Evolutionary conservation across 2,888 invertebrate species (phyloP).

Genomic region (Campaea margaritaria): DNA sequence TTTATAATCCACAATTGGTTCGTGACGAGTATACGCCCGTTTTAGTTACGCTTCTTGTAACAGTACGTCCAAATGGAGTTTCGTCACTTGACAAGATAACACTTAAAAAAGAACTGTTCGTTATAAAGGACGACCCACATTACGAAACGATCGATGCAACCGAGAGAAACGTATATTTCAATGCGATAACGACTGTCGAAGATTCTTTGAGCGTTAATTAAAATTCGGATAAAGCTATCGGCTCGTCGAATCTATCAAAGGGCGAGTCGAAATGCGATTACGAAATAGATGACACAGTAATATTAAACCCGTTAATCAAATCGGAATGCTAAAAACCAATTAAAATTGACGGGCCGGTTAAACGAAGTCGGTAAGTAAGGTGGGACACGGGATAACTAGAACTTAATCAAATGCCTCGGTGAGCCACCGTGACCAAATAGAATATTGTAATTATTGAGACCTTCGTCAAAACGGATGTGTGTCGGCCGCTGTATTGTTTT

Average conservation of each 20-base stretch:
- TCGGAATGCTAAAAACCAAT: constrained; percentile 70
- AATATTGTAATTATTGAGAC: constrained; percentile 63
- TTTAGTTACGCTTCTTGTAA: constrained; percentile 67
- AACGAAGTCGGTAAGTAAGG: constrained; percentile 47
- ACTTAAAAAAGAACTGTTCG: constrained; percentile 66
- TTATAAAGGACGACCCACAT: constrained; percentile 64
- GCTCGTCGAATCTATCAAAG: constrained; percentile 46
- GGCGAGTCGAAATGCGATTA: constrained; percentile 43
- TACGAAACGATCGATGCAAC: constrained; percentile 61
- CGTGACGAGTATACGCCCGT: constrained; percentile 64
- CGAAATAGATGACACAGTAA: constrained; percentile 47
- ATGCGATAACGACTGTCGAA: constrained; percentile 57
- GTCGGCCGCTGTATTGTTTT: constrained; percentile 58
- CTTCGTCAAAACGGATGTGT: constrained; percentile 62
- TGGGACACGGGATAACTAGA: constrained; percentile 57
- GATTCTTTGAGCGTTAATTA: constrained; percentile 64
- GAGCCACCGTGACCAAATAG: constrained; percentile 54
- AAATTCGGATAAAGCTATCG: constrained; percentile 55
- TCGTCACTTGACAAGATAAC: constrained; percentile 73
- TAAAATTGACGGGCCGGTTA: constrained; percentile 66
- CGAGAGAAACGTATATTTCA: constrained; percentile 55
- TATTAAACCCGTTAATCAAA: constrained; percentile 61
- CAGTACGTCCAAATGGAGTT: constrained; percentile 66
- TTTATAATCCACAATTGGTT: constrained; percentile 68
- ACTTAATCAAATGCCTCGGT: constrained; percentile 55